Evolutionary conservation across 2,113 vertebrate species (phyloP), one percentile per base, ranked within the genome.

Genomic region (Ophiodon elongatus): DNA sequence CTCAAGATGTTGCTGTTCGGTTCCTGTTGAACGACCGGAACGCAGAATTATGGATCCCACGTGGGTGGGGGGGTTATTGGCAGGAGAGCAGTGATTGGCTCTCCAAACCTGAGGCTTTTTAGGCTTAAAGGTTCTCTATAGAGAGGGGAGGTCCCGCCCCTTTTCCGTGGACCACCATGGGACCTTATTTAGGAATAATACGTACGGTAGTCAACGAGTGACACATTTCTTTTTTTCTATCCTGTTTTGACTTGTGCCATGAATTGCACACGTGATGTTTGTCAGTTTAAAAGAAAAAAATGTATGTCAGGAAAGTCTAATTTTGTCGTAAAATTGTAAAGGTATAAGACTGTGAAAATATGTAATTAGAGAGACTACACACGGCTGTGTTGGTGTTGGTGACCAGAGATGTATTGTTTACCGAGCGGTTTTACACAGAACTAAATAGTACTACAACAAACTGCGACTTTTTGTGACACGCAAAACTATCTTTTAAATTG

Each of bases 1-100:
- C 80, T 89, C 80, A 62, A 70, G 78, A 84, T 83, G 84, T 84
- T 80, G 23, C 79, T 73, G 71, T 76, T 87, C 83, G 13, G n/a
- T 76, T 85, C 65, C 66, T 82, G 69, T 59, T 57, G 10, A 10
- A 74, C 23, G 3, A 66, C 72, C 25, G 37, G 37, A 84, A 54
- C 47, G 41, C 29, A 77, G 31, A 77, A 3, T 54, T 66, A 65
- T 6, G 73, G 83, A 85, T 82, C 64, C 50, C 83, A 79, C 70
- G 39, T n/a, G n/a, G n/a, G n/a, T n/a, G n/a, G n/a, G n/a, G 29
- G 29, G 33, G 70, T 81, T 83, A 76, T 23, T 35, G 79, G 79
- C 27, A 23, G 47, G 72, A 76, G 56, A 5, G 43, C 64, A 37
- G 59, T 68, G 84, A 83, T n/a, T 71, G 69, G 68, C 25, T 43